Conservation (phyloP, 2,113 vertebrate genomes). For the Haliaeetus leucogaster region DNA sequence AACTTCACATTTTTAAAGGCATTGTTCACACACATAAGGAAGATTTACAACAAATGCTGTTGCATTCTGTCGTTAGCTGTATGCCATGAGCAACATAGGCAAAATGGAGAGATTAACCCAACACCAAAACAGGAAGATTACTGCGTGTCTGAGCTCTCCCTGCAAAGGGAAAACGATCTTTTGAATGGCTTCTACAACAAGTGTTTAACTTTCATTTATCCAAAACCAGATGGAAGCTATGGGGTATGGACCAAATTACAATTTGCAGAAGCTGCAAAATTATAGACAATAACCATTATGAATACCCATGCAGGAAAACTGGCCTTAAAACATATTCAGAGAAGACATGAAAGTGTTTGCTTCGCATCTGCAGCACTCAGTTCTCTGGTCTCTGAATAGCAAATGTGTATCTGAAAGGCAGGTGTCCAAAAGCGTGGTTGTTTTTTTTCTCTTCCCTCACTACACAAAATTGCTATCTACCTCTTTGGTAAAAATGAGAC, state of each 20-base stretch:
- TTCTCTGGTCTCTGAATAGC: neutral
- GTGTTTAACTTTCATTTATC: neutral
- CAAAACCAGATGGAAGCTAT: slow-evolving; percentile 6
- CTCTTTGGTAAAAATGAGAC: neutral
- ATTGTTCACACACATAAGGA: neutral
- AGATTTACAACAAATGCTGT: neutral
- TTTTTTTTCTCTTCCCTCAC: neutral
- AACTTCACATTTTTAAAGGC: neutral
- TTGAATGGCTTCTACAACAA: neutral
- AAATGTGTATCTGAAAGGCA: slow-evolving; percentile 17
- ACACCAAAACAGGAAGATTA: neutral
- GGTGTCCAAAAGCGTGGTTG: neutral
- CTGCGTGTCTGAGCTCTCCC: neutral
- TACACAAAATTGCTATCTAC: slow-evolving; percentile 5
- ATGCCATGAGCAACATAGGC: neutral
- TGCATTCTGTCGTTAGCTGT: neutral
- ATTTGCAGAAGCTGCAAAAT: slow-evolving; percentile 10
- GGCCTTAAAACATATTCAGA: neutral
- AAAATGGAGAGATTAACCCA: neutral
- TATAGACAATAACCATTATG: neutral
- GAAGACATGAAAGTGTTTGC: neutral
- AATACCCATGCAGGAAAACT: neutral
- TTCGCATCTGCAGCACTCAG: neutral
- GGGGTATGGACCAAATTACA: neutral
- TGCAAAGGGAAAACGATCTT: neutral